phyloP scores from a whole-genome alignment of 2,888 invertebrate genomes.

The Amphimallon solstitiale region DNA sequence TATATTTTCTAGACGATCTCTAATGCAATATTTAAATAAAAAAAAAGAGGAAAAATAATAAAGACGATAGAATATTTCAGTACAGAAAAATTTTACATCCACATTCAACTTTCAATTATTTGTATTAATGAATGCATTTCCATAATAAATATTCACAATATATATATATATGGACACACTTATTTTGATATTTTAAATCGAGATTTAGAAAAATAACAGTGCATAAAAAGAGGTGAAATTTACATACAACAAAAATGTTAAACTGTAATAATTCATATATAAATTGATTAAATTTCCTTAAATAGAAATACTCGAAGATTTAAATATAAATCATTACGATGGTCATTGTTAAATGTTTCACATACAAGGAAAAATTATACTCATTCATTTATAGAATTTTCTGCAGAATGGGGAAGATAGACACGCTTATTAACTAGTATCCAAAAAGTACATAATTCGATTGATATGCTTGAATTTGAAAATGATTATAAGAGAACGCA shows the following conservation, averaged over 20 bases:
- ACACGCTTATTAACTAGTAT: neutral
- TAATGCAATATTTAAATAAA: too few species aligned
- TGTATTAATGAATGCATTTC: too few species aligned
- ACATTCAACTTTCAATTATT: too few species aligned
- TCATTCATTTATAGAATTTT: neutral
- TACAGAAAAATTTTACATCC: too few species aligned
- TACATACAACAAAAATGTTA: neutral
- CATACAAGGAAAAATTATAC: slow-evolving; percentile 3
- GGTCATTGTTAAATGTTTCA: neutral
- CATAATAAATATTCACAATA: too few species aligned
- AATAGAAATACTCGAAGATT: slow-evolving; percentile 33
- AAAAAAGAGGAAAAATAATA: too few species aligned
- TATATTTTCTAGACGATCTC: too few species aligned
- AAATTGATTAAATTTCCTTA: slow-evolving; percentile 15
- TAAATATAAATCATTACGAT: slow-evolving; percentile 31
- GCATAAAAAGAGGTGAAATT: slow-evolving; percentile 3
- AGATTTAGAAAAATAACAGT: too few species aligned
- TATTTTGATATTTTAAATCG: too few species aligned
- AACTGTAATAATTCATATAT: too few species aligned
- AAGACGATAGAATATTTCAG: too few species aligned
- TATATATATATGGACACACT: too few species aligned
- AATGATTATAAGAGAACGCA: neutral
- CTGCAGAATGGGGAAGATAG: neutral
- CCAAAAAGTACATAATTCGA: neutral
- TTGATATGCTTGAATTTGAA: slow-evolving; percentile 24